Evolutionary conservation across 2,888 invertebrate species (phyloP), one percentile per base, ranked within the genome.

Genomic region (Silvanus unidentatus): DNA sequence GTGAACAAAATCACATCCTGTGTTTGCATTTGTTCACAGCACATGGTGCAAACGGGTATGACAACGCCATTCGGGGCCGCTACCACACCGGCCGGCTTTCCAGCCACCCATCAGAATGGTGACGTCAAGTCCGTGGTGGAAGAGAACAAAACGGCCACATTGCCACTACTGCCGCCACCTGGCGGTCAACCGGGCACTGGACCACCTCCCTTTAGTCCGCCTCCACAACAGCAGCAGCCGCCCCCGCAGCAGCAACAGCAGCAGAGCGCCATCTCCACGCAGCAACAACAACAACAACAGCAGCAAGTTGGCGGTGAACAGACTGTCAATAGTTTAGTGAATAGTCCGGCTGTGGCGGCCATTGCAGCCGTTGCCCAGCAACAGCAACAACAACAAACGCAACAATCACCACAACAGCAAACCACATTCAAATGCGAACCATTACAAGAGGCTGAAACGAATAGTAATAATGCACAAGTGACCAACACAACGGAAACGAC

Each of bases 11-110:
- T n/a, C n/a, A n/a, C n/a, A n/a, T n/a, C n/a, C n/a, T n/a, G 8
- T 22, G 22, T 22, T 22, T 22, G 3, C 22, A 5, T 22, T 22
- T 22, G 4, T 74, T 59, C 63, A 63, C 83, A 91, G 91, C 91
- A 91, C 80, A 89, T 91, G 89, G 91, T 92, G 77, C 90, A 91
- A 78, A 86, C 89, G 77, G 89, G 89, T 71, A 87, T 88, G 82
- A 81, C 82, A 74, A 76, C 76, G 76, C 83, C 82, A 74, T 84
- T 82, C 72, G 78, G 79, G 60, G 78, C 79, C 72, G 80, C 80
- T 70, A 77, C 78, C 65, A 77, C 79, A 64, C 78, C 79, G 59
- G 77, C 79, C 63, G 79, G 78, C 47, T 73, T 72, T 62, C 68
- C 67, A 36, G 42, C 63, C 43, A 47, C 34, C 48, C 58, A 66